These are phyloP conservation scores for Schizopygopsis pylzovi DNA, from an alignment of 2,797 vertebrate genomes.

Conservation along the genomic window DNA sequence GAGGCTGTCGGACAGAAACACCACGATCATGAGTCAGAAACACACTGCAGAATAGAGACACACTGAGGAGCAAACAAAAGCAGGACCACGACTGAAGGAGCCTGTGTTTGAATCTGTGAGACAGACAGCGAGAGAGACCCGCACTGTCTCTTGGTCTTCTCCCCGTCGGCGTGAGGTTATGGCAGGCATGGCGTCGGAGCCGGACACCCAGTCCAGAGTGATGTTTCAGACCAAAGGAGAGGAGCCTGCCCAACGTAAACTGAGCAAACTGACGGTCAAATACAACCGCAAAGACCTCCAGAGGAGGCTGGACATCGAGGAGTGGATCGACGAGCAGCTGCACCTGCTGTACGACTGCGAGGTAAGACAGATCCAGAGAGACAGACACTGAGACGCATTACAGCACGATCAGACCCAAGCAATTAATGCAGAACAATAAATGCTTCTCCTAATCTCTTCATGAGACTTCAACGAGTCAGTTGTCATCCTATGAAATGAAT, in stretches of 20 bases:
- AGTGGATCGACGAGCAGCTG: conserved; percentile 92
- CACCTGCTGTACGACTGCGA: conserved; percentile 92
- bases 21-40: conserved; percentile 28
- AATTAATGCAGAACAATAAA: neutral
- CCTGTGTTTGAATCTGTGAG: conserved; percentile 19
- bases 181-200: conserved; percentile 85
- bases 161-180: conserved; percentile 73
- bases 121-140: conserved; percentile 29
- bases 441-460: neutral
- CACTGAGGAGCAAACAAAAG: conserved; percentile 13
- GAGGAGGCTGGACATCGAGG: conserved; percentile 92
- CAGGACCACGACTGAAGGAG: conserved; percentile 63
- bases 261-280: conserved; percentile 93
- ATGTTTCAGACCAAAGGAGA: conserved; percentile 85
- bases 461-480: neutral
- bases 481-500: neutral
- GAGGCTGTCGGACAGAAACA: conserved; percentile 19
- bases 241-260: conserved; percentile 85
- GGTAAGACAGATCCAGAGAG: conserved; percentile 73
- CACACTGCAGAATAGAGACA: conserved; percentile 20
- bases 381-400: neutral
- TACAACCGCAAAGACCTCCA: conserved; percentile 95
- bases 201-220: conserved; percentile 85
- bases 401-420: neutral
- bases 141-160: conserved; percentile 60